phyloP scores from a whole-genome alignment of 2,113 vertebrate species.

The Andinoacara biseriatus region DNA sequence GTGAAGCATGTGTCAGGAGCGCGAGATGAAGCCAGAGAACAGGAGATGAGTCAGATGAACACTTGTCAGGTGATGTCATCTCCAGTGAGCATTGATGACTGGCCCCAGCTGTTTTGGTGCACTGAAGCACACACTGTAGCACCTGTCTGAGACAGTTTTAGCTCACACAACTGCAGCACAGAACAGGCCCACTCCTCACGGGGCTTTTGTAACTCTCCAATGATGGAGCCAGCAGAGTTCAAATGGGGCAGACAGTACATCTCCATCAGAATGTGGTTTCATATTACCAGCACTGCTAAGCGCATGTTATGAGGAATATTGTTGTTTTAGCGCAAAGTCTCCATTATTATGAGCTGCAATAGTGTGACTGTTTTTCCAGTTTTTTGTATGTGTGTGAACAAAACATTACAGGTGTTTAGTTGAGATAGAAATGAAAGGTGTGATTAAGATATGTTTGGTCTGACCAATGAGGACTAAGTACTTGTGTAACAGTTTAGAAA shows the following conservation, averaged over 20 bases:
- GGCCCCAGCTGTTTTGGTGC: constrained; percentile 72
- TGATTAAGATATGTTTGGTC: not conserved
- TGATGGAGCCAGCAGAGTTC: constrained; percentile 57
- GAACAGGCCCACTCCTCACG: constrained; percentile 41
- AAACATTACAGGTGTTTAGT: not conserved
- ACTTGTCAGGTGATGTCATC: constrained; percentile 82
- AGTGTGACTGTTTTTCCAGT: not conserved
- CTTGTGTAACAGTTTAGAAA: not conserved
- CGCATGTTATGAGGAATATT: not conserved
- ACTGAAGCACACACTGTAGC: constrained; percentile 63
- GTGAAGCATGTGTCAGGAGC: constrained; percentile 66
- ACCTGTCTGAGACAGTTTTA: constrained; percentile 72
- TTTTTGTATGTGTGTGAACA: not conserved
- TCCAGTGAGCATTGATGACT: constrained; percentile 69
- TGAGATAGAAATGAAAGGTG: not conserved
- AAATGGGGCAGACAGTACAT: constrained; percentile 47
- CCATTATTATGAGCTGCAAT: not conserved
- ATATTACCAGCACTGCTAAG: constrained; percentile 1
- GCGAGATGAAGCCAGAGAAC: constrained; percentile 50
- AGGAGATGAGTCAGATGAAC: constrained; percentile 77
- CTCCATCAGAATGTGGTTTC: constrained; percentile 38
- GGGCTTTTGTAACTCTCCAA: constrained; percentile 55
- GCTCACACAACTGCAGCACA: constrained; percentile 54
- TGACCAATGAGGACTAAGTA: not conserved
- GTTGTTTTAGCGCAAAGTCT: not conserved